Evolutionary conservation across 2,113 vertebrate genomes (phyloP).

Genomic region (Trichechus manatus): DNA sequence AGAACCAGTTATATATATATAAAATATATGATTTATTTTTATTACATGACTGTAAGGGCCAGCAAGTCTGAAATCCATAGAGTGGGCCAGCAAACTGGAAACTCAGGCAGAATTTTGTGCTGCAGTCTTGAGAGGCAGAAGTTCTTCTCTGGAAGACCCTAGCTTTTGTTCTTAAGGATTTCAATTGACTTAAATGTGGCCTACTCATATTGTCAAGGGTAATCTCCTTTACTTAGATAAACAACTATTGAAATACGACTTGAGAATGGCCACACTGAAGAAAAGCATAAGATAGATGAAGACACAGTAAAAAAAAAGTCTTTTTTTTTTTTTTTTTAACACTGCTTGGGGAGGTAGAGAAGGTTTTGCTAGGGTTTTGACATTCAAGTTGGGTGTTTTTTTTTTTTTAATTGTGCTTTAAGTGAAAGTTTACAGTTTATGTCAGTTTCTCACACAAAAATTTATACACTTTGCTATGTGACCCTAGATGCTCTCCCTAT

Average conservation of each 20-base stretch:
- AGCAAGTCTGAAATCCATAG: neutral
- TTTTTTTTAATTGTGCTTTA: too few species aligned
- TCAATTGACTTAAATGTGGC: neutral
- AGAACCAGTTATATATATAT: neutral
- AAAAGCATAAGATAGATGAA: neutral
- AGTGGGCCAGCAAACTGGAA: neutral
- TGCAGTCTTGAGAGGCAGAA: neutral
- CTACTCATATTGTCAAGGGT: neutral
- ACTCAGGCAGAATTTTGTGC: neutral
- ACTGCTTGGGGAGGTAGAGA: neutral
- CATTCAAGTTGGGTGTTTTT: neutral
- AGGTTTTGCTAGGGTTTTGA: neutral
- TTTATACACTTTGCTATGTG: too few species aligned
- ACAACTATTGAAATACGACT: neutral
- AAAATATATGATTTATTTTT: neutral
- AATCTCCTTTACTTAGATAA: neutral
- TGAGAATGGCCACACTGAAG: neutral
- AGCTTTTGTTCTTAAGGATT: neutral
- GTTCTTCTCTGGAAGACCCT: neutral
- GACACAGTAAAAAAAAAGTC: neutral
- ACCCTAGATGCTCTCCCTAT: too few species aligned
- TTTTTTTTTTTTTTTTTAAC: neutral
- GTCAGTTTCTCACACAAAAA: too few species aligned
- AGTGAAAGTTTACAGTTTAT: too few species aligned
- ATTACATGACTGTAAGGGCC: neutral